phyloP scores from a whole-genome alignment of 2,797 vertebrate species.

The Cyprinella venusta region DNA sequence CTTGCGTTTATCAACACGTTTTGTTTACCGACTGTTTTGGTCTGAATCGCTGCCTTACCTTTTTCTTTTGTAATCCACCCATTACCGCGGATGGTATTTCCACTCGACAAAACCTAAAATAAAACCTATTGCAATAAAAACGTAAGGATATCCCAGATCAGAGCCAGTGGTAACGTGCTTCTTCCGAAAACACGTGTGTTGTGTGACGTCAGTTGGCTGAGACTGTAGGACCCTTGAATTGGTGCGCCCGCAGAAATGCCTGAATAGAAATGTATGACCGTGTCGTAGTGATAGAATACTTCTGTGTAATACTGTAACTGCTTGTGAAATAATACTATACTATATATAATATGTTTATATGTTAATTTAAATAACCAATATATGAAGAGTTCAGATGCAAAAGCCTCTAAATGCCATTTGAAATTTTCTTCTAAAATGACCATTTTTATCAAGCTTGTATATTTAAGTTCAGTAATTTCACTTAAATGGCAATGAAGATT shows the following conservation, averaged over 20 bases:
- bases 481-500: too few relatives aligned
- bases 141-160: background rate
- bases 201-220: slow-evolving; percentile 45
- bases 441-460: too few relatives aligned
- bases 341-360: background rate
- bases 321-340: background rate
- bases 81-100: slow-evolving; percentile 58
- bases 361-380: too few relatives aligned
- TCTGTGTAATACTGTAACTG: background rate
- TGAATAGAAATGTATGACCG: slow-evolving; percentile 37
- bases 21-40: background rate
- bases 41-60: slow-evolving; percentile 66
- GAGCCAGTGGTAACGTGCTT: background rate
- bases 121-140: background rate
- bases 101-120: slow-evolving; percentile 10
- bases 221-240: slow-evolving; percentile 41
- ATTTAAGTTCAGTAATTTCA: too few relatives aligned
- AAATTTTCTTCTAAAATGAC: too few relatives aligned
- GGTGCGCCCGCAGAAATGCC: slow-evolving; percentile 31
- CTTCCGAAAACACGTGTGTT: slow-evolving; percentile 54
- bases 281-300: too few relatives aligned
- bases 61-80: slow-evolving; percentile 83
- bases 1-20: background rate
- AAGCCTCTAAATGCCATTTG: too few relatives aligned
- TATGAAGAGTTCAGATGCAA: too few relatives aligned